These are phyloP conservation scores for Liodrosophila aerea DNA, from an alignment of 2,888 invertebrate genomes.

Conservation along the genomic window DNA sequence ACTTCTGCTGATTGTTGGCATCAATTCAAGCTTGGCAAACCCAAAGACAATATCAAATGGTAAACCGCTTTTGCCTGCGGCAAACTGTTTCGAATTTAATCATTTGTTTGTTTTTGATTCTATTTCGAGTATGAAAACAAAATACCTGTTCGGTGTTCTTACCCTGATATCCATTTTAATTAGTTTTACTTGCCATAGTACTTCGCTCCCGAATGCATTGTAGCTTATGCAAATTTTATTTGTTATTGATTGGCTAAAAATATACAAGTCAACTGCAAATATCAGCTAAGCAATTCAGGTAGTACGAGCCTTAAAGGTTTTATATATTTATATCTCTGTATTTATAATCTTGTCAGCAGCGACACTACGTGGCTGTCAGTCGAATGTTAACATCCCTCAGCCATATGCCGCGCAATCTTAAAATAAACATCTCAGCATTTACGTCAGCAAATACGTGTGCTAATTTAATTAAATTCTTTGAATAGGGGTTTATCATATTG, in stretches of 20 bases:
- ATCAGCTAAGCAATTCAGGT: background rate
- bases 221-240: conserved; percentile 40
- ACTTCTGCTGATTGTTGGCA: conserved; percentile 31
- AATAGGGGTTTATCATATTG: too few relatives aligned
- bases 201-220: conserved; percentile 5
- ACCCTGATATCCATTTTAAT: conserved; percentile 39
- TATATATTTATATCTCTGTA: conserved; percentile 2
- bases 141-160: background rate
- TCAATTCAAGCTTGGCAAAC: conserved; percentile 42
- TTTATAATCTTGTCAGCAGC: background rate
- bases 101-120: conserved; percentile 39
- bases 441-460: conserved; percentile 3
- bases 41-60: conserved; percentile 34
- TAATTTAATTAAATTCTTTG: background rate
- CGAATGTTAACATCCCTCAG: background rate
- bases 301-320: background rate
- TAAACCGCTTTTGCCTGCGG: conserved; percentile 28
- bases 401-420: conserved; percentile 28
- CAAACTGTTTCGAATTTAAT: conserved; percentile 44
- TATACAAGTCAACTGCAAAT: conserved; percentile 6
- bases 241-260: conserved; percentile 32
- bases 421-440: conserved; percentile 25
- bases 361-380: background rate
- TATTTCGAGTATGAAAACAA: conserved; percentile 6
- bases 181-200: conserved; percentile 23